These are phyloP conservation scores for Choloepus hoffmanni DNA, from an alignment of 2,113 vertebrate species.

Conservation along the genomic window DNA sequence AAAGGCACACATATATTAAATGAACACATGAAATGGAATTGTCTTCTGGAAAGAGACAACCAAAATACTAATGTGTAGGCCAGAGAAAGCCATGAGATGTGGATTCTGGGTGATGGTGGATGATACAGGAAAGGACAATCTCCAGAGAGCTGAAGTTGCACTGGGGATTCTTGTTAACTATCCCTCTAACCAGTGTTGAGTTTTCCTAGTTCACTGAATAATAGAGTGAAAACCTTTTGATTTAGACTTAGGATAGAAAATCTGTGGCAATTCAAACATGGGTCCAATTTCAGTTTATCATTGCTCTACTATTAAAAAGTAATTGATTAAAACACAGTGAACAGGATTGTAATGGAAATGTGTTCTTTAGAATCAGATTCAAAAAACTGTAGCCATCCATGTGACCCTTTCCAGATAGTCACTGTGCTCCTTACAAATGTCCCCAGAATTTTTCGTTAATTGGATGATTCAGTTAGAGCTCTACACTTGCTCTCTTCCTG, in stretches of 20 bases:
- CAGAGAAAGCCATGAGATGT: not conserved
- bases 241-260: not conserved
- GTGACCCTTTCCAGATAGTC: not conserved
- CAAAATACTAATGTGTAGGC: not conserved
- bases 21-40: constrained; percentile 75
- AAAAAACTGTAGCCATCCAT: not conserved
- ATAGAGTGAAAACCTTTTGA: not conserved
- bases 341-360: not conserved
- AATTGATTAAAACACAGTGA: not conserved
- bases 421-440: not conserved
- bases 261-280: constrained; percentile 2
- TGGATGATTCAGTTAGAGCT: not conserved
- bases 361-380: constrained; percentile 19
- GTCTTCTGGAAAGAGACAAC: constrained; percentile 77
- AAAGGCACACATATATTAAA: constrained; percentile 82
- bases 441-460: not conserved
- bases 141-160: not conserved
- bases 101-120: not conserved
- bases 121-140: not conserved
- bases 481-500: not conserved
- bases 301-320: not conserved
- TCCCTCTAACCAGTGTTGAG: not conserved
- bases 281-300: constrained; percentile 43
- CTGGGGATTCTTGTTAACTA: not conserved
- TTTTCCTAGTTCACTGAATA: not conserved